phyloP scores from a whole-genome alignment of 1,140 invertebrate species.

The Drosophila quadrilineata region DNA sequence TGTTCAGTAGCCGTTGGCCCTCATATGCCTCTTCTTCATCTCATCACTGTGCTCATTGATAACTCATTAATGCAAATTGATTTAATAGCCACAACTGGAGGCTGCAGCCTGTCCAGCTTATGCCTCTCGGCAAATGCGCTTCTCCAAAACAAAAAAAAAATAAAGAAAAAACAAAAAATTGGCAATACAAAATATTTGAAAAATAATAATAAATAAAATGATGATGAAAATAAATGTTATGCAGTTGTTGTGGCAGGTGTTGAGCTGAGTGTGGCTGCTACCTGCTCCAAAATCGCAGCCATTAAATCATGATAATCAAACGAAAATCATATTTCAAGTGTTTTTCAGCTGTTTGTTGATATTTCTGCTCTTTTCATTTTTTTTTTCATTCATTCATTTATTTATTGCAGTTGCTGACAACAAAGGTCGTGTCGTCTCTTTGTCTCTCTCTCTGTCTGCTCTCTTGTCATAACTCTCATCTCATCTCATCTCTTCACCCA shows the following conservation, averaged over 20 bases:
- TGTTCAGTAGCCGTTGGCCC: constrained; percentile 24
- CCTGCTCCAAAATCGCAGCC: constrained; percentile 61
- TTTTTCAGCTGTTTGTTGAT: no score
- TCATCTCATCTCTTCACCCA: constrained; percentile 29
- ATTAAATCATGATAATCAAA: no score
- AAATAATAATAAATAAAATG: constrained; percentile 18
- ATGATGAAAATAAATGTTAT: constrained; percentile 21
- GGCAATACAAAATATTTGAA: constrained; percentile 45
- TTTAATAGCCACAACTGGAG: constrained; percentile 22
- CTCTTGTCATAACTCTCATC: no score
- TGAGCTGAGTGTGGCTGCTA: constrained; percentile 9
- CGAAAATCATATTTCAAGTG: constrained; percentile 26
- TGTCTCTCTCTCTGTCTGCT: not conserved
- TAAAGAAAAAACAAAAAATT: no score
- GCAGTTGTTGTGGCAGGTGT: constrained; percentile 7
- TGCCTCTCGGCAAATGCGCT: constrained; percentile 33
- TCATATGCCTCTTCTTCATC: not conserved
- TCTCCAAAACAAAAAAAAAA: no score
- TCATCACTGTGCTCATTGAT: constrained; percentile 10
- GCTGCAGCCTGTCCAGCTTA: no score
- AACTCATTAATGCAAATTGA: constrained; percentile 39
- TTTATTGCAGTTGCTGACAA: constrained; percentile 59
- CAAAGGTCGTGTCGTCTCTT: constrained; percentile 40
- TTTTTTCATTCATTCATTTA: constrained; percentile 40
- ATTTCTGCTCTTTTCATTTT: constrained; percentile 14